Evolutionary conservation across 1,140 invertebrate genomes (phyloP).

Genomic region (Cherax quadricarinatus): DNA sequence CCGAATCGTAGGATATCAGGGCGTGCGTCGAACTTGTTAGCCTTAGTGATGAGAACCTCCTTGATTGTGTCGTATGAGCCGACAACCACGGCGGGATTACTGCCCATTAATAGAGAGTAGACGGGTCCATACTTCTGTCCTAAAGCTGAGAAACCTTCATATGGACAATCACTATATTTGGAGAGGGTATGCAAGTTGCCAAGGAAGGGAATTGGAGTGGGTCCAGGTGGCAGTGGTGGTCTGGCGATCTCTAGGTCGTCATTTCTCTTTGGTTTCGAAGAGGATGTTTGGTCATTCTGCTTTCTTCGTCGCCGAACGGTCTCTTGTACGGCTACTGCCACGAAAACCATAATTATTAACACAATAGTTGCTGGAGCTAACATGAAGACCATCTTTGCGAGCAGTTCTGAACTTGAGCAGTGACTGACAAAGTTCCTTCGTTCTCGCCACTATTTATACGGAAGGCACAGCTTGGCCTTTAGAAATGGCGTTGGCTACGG

Average conservation of each 20-base stretch:
- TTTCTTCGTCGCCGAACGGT: constrained; percentile 47
- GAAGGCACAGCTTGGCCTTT: background rate
- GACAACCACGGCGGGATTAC: constrained; percentile 85
- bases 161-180: constrained; percentile 81
- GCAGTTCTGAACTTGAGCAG: constrained; percentile 56
- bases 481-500: background rate
- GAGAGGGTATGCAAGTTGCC: constrained; percentile 85
- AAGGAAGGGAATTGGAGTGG: constrained; percentile 81
- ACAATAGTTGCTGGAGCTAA: constrained; percentile 54
- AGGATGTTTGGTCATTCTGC: constrained; percentile 9
- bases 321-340: constrained; percentile 49
- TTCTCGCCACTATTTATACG: constrained; percentile 58
- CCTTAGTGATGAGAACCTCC: constrained; percentile 88
- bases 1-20: constrained; percentile 87
- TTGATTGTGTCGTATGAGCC: constrained; percentile 85
- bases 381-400: constrained; percentile 63
- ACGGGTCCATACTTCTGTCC: constrained; percentile 86
- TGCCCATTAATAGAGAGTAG: constrained; percentile 85
- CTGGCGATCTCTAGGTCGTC: constrained; percentile 64
- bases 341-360: constrained; percentile 47
- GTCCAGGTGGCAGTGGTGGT: constrained; percentile 76
- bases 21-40: constrained; percentile 87
- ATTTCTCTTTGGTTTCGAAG: constrained; percentile 27
- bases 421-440: constrained; percentile 40
- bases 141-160: constrained; percentile 84